Evolutionary conservation across 2,888 invertebrate genomes (phyloP), one percentile per base, ranked within the genome.

Genomic region (Hemithea aestivaria): DNA sequence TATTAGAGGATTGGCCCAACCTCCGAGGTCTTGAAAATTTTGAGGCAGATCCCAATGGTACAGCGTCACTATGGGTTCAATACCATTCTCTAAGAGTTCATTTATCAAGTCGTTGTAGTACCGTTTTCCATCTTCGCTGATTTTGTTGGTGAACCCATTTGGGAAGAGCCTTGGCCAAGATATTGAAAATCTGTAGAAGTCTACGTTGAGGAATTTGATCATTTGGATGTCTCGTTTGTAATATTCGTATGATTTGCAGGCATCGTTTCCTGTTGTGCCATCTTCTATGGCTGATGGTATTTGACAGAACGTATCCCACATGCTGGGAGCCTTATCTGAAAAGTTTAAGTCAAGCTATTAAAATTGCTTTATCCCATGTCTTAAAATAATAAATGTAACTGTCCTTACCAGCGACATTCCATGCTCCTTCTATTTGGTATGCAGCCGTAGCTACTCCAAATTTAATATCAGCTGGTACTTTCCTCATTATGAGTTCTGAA

Each of bases 131-230:
- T 77, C 79, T 50, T 85, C 59, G 58, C 91, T 93, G 10, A 90
- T 67, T 27, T 71, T 66, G 30, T 88, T 78, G 0, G 79, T 45
- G 29, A 82, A 84, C 2, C 90, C 92, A 24, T 73, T 85, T 0
- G 92, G 91, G 25, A 92, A 67, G 7, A 93, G 70, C 37, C 93
- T 76, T 0, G 90, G 66, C 93, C 93, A 93, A 0, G 91, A 88
- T 40, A 90, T 80, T 2, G 90, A 90, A 56, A 90, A 90, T 27
- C 90, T 72, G 56, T 90, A 90, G 49, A 84, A 87, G 28, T 89
- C 67, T 0, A 87, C 85, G 1, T 82, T 82, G 1, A 89, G 48
- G 31, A 73, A 73, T 26, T 73, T 77, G 0, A 89, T 39, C 66
- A 89, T 74, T 47, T 74, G 48, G 1, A 89, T 69, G 48, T 89